Conservation (phyloP, 2,113 vertebrate genomes). For the Stomatorhinus ivindoensis region DNA sequence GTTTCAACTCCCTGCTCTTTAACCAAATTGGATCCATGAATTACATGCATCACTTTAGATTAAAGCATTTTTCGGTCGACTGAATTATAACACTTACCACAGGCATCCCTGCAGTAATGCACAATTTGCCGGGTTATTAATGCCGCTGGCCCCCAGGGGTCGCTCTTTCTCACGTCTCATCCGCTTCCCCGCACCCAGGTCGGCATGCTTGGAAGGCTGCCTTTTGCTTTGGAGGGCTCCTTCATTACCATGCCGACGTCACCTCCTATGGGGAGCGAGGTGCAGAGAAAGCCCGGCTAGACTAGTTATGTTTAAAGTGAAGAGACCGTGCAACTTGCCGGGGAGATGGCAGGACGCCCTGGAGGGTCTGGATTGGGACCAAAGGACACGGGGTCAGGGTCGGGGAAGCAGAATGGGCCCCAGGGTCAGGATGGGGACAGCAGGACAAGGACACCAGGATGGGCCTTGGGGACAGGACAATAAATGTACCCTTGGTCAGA, state of each 20-base stretch:
- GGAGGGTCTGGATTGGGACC: background rate
- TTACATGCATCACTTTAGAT: background rate
- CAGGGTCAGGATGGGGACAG: background rate
- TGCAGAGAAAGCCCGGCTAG: background rate
- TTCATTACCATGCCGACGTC: background rate
- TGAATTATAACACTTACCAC: constrained; percentile 7
- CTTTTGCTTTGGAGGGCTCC: background rate
- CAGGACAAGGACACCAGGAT: no score
- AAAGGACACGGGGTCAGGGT: background rate
- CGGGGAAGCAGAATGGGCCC: background rate
- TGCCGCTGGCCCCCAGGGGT: background rate
- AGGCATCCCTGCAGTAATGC: background rate
- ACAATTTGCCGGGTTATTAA: constrained; percentile 5
- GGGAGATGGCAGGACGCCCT: background rate
- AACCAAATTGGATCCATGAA: background rate
- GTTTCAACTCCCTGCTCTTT: background rate
- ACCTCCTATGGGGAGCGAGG: background rate
- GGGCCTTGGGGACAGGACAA: no score
- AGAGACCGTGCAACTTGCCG: background rate
- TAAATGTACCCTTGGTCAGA: no score
- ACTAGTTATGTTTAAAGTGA: background rate
- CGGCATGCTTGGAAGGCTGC: background rate
- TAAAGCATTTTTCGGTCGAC: background rate
- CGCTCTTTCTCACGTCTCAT: background rate
- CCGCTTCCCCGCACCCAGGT: background rate